Base-by-base conservation (phyloP, 2,797 vertebrate species). In the Centropyge bicolor region DNA sequence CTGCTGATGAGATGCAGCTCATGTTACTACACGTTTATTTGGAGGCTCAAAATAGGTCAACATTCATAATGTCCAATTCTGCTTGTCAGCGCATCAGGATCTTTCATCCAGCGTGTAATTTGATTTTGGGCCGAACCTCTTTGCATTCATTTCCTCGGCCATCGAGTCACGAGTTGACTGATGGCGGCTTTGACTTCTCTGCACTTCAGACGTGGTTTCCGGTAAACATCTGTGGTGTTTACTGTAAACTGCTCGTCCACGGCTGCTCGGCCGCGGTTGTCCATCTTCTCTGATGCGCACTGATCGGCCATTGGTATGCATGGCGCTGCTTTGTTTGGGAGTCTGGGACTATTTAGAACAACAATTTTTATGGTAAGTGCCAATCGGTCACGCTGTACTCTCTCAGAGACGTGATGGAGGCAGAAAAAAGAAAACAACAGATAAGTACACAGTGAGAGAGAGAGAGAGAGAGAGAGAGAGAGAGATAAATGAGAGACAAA, bases 341-440 rank as follows among this genome's bases (percentile, higher is more conserved):
- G 83, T 78, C 87, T 66, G 81, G 16, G 76, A 74, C 70, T 85
- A 85, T 91, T 89, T 89, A 90, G 89, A 88, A 82, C 81, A 87
- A 87, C 85, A 84, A 65, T 84, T 83, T 91, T 90, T 81, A 78
- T 70, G 82, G 76, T 86, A 87, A 91, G 88, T 88, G 90, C 80
- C 86, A 71, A 91, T 92, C 78, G 69, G 90, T 91, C 88, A 87
- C 70, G 82, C 73, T 78, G 83, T 71, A 66, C 56, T 73, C 76
- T 83, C 74, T 49, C 41, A 43, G 76, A 49, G 83, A 80, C 6
- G 70, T 64, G 76, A 85, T 8, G 11, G 57, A 62, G 69, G 24
- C 52, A 59, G 52, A 70, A 75, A 54, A 85, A 67, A 11, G 16
- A 65, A 35, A 55, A 68, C 22, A 46, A 17, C 16, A 60, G 22